Base-by-base conservation (phyloP, 2,113 vertebrate genomes). In the Rhodinocichla rosea region DNA sequence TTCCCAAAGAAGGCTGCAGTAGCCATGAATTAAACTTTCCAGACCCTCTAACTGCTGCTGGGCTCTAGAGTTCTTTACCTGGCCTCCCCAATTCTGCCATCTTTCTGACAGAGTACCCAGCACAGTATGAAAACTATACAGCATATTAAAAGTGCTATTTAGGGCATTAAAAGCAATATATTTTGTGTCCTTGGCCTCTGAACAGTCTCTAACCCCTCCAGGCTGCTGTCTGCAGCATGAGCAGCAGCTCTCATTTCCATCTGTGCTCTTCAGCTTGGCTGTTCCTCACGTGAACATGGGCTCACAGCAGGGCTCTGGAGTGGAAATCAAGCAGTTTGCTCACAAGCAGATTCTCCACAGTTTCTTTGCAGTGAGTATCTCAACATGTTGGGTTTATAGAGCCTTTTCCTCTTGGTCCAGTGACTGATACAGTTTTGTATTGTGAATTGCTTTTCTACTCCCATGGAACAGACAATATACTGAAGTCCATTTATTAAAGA, bases 271-370 rank as follows among this genome's bases (percentile, higher is more conserved):
- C 20, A 20, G 1, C 59, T 40, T 37, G 21, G 9, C 30, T 39
- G 11, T 64, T 79, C 62, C 55, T 83, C 28, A 3, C 3, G 0
- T 13, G 20, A 77, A 4, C 0, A 0, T 5, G 47, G 19, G 87
- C 28, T 77, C 50, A 7, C 3, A 7, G 63, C 49, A 26, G 1
- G 0, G 9, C 64, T 70, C 33, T 1, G 3, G 23, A 57, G 60
- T 45, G 7, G 42, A 70, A 55, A 74, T 77, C 0, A 8, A 37
- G n/a, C n/a, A 19, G 8, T 83, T 80, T 65, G 32, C 24, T 80
- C 45, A 5, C 1, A 0, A 28, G 35, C 8, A 63, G 21, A 11
- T 49, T 57, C 50, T 52, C 26, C 11, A 6, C 27, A 49, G 18
- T 57, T 64, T 27, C 45, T 83, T 59, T 42, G 23, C 59, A 64